Percentiles rank a stretch among this genome's conserved stretches.
Evolutionary conservation across 2,888 invertebrate genomes (phyloP).

Genomic region (Polyploca ridens): DNA sequence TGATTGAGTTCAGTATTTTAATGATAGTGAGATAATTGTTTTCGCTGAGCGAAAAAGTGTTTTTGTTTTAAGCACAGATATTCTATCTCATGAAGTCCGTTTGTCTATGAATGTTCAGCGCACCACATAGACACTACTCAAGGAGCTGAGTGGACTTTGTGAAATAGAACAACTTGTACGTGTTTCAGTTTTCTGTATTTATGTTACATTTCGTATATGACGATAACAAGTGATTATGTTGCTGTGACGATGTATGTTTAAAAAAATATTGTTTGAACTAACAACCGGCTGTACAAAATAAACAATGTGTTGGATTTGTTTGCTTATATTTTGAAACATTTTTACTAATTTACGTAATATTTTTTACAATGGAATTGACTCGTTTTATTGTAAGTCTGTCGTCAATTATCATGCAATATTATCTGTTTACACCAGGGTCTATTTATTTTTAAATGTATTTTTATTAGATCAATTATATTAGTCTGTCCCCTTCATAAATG

Average conservation of each 20-base stretch:
- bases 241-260: conserved; percentile 63
- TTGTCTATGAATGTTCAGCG: too few species aligned
- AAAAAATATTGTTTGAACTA: conserved; percentile 26
- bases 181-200: conserved; percentile 51
- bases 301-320: conserved; percentile 12
- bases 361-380: conserved; percentile 26
- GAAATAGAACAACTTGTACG: conserved; percentile 23
- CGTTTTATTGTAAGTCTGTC: conserved; percentile 26
- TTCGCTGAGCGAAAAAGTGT: conserved; percentile 73
- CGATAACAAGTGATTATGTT: conserved; percentile 79
- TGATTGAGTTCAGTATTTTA: conserved; percentile 60
- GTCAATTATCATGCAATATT: conserved; percentile 29
- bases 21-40: conserved; percentile 63
- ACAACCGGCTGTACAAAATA: conserved; percentile 28
- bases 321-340: conserved; percentile 17
- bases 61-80: conserved; percentile 46
- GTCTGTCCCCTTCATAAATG: conserved; percentile 34
- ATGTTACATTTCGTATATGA: conserved; percentile 56
- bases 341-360: conserved; percentile 21
- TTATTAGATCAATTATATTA: conserved; percentile 54
- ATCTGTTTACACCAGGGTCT: conserved; percentile 34
- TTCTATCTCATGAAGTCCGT: too few species aligned
- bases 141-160: too few species aligned
- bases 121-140: too few species aligned
- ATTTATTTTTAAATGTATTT: conserved; percentile 38